Conservation (phyloP, 2,113 vertebrate genomes). For the Channa argus region DNA sequence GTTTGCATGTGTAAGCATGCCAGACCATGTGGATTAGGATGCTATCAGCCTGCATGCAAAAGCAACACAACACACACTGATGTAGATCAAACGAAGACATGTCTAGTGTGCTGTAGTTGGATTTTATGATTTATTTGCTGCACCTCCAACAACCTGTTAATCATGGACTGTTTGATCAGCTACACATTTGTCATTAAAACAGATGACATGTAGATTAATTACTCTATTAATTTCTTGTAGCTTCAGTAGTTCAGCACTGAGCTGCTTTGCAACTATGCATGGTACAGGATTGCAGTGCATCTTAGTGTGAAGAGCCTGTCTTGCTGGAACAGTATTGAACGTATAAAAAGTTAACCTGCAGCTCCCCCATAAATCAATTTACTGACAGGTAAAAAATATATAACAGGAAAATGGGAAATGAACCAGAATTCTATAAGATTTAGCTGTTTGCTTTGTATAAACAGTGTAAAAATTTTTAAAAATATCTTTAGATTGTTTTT, state of each 20-base stretch:
- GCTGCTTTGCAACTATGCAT: conserved; percentile 4
- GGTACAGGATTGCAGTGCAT: not conserved
- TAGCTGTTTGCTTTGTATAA: not conserved
- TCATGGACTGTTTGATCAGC: conserved; percentile 28
- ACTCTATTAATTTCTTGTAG: conserved; percentile 9
- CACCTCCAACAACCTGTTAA: conserved; percentile 21
- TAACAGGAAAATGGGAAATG: not conserved
- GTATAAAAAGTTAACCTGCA: not conserved
- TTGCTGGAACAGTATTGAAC: not conserved
- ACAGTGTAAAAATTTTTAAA: too few relatives aligned
- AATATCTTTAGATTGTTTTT: not conserved
- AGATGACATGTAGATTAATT: conserved; percentile 26
- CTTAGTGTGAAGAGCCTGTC: not conserved
- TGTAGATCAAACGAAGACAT: conserved; percentile 53
- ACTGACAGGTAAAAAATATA: not conserved
- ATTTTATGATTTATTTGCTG: conserved; percentile 15
- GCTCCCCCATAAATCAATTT: not conserved
- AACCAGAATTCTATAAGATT: not conserved
- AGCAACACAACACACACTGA: conserved; percentile 21
- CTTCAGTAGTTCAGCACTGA: not conserved
- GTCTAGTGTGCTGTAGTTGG: conserved; percentile 32
- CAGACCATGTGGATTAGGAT: conserved; percentile 24
- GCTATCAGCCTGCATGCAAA: conserved; percentile 37
- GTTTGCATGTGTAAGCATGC: conserved; percentile 23
- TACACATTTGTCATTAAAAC: conserved; percentile 22